Base-by-base conservation (phyloP, 2,888 invertebrate species). In the Mythimna impura region DNA sequence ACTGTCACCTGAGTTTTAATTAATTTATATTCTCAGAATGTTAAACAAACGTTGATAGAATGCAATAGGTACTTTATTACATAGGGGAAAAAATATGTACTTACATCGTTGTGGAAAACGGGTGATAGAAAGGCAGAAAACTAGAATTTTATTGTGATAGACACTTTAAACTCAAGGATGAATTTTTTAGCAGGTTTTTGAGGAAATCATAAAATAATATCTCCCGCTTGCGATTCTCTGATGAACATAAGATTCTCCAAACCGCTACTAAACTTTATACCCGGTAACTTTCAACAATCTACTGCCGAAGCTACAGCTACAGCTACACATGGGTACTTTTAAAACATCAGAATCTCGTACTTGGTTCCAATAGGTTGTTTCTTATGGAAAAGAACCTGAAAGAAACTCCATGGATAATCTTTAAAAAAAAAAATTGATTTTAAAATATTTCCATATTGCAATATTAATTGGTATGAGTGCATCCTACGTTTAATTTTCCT, bases 1-100 rank as follows among this genome's bases (percentile, higher is more conserved):
- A 36, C 3, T 72, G 54, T n/a, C 20, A 54, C 14, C 30, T 60
- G 36, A 73, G 57, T 6, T 36, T 73, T 55, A 20, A 73, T 61
- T 47, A n/a, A 73, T 54, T 25, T 1, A 14, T 34, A 7, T 43
- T 61, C 10, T 20, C 8, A 12, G 17, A 52, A 57, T 30, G 17
- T 14, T 36, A 34, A 25, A 14, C 6, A 54, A 54, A 10, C 6
- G 10, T 55, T 2, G 10, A 40, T 12, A 65, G 52, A 64, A n/a
- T 50, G 34, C 22, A 36, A 9, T 36, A 36, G 9, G 0, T 12
- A 20, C 14, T 36, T 20, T 14, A n/a, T 4, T 1, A 14, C 1
- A 58, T 1, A 34, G 9, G 9, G 10, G 1, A 58, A 2, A 17
- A 17, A 17, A 57, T 12, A 20, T 14, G 6, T 47, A 30, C 30